A percentile compares a stretch with the other conserved stretches of the same genome.
phyloP scores from a whole-genome alignment of 1,140 invertebrate species.

The Whitmania pigra region DNA sequence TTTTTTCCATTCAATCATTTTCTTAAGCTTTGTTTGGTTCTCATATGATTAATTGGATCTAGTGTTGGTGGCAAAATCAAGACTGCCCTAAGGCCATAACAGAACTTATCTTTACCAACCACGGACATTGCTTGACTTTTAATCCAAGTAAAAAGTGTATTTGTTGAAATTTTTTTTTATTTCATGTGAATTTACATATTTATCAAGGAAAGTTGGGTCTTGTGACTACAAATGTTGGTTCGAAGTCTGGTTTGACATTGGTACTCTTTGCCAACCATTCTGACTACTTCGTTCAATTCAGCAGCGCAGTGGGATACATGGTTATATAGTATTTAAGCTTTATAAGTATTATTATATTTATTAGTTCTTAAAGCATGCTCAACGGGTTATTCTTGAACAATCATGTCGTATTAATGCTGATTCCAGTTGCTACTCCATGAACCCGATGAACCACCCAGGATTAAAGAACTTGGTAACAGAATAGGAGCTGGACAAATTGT shows the following conservation, averaged over 20 bases:
- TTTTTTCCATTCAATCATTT: no score
- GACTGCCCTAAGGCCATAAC: background rate
- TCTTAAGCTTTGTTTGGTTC: no score
- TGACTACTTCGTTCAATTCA: conserved; percentile 10
- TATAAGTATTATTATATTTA: background rate
- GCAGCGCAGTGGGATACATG: background rate
- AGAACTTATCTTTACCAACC: background rate
- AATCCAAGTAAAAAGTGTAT: background rate
- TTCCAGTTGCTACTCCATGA: background rate
- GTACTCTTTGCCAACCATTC: conserved; percentile 13
- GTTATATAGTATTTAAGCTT: background rate
- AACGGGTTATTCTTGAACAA: background rate
- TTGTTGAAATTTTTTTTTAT: background rate
- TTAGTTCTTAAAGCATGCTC: background rate
- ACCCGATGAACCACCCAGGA: background rate
- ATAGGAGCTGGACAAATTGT: background rate
- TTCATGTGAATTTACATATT: background rate
- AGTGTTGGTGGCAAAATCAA: background rate
- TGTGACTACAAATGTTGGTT: background rate
- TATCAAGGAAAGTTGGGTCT: background rate
- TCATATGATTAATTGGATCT: background rate
- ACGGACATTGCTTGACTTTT: background rate
- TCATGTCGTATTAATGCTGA: no score
- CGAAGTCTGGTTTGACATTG: background rate
- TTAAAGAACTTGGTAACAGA: background rate